Conservation (phyloP, 2,888 invertebrate species). For the Eupithecia insigniata region DNA sequence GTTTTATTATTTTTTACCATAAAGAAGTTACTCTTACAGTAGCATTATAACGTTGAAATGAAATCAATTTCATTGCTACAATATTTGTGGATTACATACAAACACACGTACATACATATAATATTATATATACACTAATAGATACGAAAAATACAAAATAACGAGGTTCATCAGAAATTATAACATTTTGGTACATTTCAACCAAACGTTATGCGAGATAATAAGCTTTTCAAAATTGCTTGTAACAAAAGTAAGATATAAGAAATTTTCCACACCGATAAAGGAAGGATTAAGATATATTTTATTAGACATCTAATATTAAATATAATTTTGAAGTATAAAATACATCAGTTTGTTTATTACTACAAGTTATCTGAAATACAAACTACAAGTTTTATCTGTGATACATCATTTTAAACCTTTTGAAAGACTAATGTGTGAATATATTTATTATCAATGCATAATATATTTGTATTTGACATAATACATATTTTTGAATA, state of each 20-base stretch:
- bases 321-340: neutral
- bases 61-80: neutral
- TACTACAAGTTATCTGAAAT: neutral
- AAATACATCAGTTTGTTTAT: neutral
- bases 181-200: neutral
- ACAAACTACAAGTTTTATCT: neutral
- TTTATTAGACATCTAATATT: neutral
- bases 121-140: neutral
- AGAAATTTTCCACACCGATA: neutral
- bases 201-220: neutral
- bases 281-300: neutral
- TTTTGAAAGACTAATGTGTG: neutral
- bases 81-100: neutral
- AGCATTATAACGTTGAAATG: neutral
- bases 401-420: neutral
- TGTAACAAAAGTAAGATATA: neutral
- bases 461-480: neutral
- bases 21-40: neutral
- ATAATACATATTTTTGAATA: neutral
- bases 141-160: neutral
- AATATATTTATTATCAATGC: neutral
- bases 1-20: neutral
- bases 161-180: slow-evolving; percentile 1
- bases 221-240: neutral
- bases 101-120: neutral